A percentile compares a stretch with the other conserved stretches of the same genome.
Evolutionary conservation across 2,113 vertebrate species (phyloP).

Genomic region (Thinocorus orbignyianus): DNA sequence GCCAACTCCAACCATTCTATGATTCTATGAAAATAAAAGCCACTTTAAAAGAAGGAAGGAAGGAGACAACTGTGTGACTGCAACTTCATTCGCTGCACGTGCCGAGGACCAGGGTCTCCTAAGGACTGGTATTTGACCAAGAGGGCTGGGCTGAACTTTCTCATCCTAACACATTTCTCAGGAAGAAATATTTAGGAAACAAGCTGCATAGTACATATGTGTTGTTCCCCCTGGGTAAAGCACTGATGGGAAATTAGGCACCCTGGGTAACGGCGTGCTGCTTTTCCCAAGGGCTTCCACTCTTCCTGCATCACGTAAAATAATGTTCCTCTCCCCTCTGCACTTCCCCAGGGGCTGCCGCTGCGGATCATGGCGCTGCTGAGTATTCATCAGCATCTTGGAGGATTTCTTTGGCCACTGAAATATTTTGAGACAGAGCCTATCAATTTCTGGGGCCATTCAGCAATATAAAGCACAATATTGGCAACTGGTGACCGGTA

Average conservation of each 20-base stretch:
- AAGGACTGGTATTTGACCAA: background rate
- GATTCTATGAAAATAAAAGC: background rate
- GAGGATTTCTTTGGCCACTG: background rate
- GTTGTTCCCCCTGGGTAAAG: background rate
- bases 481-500: background rate
- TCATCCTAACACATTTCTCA: background rate
- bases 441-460: background rate
- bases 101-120: background rate
- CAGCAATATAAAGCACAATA: background rate
- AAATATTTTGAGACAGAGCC: background rate
- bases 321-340: background rate
- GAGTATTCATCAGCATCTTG: background rate
- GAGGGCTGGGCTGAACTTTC: background rate
- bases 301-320: background rate
- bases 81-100: background rate
- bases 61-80: background rate
- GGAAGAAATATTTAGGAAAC: background rate
- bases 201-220: background rate
- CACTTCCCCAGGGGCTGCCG: background rate
- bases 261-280: accelerated
- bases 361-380: background rate
- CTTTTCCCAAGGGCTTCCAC: background rate
- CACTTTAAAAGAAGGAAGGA: background rate
- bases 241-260: background rate
- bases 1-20: no score